Evolutionary conservation across 2,888 invertebrate species (phyloP).

Genomic region (Cryptocephalus moraei): DNA sequence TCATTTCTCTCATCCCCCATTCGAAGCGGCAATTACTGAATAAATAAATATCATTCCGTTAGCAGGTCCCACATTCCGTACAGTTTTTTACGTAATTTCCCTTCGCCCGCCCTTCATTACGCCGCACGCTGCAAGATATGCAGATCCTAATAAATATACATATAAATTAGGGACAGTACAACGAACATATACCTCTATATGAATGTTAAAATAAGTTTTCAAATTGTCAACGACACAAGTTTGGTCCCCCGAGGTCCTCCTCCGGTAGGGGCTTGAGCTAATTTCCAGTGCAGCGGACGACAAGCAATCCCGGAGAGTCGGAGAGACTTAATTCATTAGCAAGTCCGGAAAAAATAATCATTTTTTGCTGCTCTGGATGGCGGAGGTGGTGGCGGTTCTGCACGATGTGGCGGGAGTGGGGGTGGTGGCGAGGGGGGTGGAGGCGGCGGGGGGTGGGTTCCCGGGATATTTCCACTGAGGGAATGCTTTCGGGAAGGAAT

Average conservation of each 20-base stretch:
- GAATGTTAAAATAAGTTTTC: constrained; percentile 46
- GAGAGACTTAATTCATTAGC: constrained; percentile 35
- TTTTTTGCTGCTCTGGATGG: background rate
- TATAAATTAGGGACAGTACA: constrained; percentile 36
- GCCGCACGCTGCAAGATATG: constrained; percentile 21
- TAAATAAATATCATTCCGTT: too few species aligned
- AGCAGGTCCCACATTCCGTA: too few species aligned
- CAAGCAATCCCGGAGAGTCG: constrained; percentile 28
- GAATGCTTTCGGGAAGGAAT: too few species aligned
- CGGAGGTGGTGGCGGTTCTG: too few species aligned
- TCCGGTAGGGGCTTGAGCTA: constrained; percentile 27
- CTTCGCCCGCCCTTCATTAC: constrained; percentile 5
- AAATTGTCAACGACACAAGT: constrained; percentile 45
- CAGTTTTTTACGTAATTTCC: background rate
- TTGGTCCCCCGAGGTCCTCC: constrained; percentile 33
- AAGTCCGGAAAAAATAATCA: constrained; percentile 29
- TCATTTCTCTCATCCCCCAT: too few species aligned
- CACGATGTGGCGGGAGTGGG: too few species aligned
- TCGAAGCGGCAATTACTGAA: too few species aligned
- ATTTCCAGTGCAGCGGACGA: constrained; percentile 28
- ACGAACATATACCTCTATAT: constrained; percentile 37
- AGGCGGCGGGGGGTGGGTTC: background rate
- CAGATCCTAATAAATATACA: constrained; percentile 39
- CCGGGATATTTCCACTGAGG: too few species aligned
- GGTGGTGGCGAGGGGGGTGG: background rate